Conservation (phyloP, 2,113 vertebrate species). For the Prietella phreatophila region DNA sequence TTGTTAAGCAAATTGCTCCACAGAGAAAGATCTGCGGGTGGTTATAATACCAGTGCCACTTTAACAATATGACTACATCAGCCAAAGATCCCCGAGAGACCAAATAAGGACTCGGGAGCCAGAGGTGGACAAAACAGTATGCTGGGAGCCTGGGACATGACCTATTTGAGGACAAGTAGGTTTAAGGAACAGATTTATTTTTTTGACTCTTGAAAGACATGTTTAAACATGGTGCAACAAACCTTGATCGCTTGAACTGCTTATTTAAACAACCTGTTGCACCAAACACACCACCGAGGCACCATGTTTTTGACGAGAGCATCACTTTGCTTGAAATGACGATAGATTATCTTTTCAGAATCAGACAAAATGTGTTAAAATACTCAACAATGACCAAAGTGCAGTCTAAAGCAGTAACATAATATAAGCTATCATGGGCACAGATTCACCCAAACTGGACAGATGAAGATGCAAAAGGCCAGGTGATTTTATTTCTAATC, state of each 20-base stretch:
- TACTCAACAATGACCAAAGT: neutral
- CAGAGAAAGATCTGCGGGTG: conserved; percentile 11
- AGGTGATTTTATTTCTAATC: too few relatives aligned
- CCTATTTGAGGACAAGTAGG: neutral
- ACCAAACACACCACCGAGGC: neutral
- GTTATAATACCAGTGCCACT: conserved; percentile 19
- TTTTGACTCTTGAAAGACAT: neutral
- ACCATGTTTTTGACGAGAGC: neutral
- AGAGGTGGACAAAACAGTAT: neutral
- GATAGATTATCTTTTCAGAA: neutral
- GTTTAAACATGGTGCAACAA: neutral
- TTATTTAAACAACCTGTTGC: neutral
- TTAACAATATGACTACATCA: neutral
- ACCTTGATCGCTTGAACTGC: neutral
- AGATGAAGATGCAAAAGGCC: too few relatives aligned
- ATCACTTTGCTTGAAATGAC: neutral
- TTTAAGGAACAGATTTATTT: neutral
- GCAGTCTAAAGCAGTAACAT: too few relatives aligned
- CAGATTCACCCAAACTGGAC: too few relatives aligned
- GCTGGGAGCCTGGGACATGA: neutral
- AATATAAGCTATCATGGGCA: too few relatives aligned
- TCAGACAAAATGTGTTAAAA: neutral
- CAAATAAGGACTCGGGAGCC: neutral
- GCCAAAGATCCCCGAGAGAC: neutral
- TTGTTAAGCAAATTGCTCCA: conserved; percentile 40